Evolutionary conservation across 2,888 invertebrate genomes (phyloP).

Genomic region (Lymantria dispar): DNA sequence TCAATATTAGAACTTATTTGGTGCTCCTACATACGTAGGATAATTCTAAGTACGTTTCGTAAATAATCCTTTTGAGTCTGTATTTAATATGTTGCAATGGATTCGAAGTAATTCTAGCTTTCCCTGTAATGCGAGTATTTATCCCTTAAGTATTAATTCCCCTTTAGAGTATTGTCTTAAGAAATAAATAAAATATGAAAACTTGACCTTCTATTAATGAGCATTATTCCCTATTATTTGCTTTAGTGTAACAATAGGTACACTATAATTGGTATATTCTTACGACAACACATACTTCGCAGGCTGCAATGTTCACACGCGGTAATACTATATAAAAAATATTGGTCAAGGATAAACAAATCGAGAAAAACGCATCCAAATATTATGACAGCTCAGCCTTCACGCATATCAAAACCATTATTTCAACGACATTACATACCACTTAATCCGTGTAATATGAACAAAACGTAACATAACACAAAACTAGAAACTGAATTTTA

Average conservation of each 20-base stretch:
- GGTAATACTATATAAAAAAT: slow-evolving; percentile 36
- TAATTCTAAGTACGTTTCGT: too few species aligned
- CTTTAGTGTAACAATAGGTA: slow-evolving; percentile 41
- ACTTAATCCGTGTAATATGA: slow-evolving; percentile 1
- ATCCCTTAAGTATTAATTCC: too few species aligned
- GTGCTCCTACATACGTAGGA: too few species aligned
- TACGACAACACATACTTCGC: slow-evolving; percentile 36
- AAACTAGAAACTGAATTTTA: slow-evolving; percentile 19
- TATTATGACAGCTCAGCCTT: slow-evolving; percentile 10
- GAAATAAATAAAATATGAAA: slow-evolving; percentile 12
- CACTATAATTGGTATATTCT: slow-evolving; percentile 34
- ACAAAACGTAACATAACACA: slow-evolving; percentile 11
- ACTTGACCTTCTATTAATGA: slow-evolving; percentile 49
- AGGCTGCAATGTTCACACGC: slow-evolving; percentile 41
- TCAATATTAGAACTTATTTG: too few species aligned
- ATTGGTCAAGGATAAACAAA: slow-evolving; percentile 54
- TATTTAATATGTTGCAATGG: too few species aligned
- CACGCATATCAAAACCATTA: slow-evolving; percentile 8
- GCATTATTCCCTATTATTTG: slow-evolving; percentile 42
- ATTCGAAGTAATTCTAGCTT: too few species aligned
- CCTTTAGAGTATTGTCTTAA: too few species aligned
- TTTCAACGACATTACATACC: slow-evolving; percentile 6
- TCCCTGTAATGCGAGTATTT: too few species aligned
- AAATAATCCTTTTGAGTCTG: too few species aligned
- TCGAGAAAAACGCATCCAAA: slow-evolving; percentile 27